These are phyloP conservation scores for Manis javanica DNA, from an alignment of 2,797 vertebrate species.

Conservation along the genomic window DNA sequence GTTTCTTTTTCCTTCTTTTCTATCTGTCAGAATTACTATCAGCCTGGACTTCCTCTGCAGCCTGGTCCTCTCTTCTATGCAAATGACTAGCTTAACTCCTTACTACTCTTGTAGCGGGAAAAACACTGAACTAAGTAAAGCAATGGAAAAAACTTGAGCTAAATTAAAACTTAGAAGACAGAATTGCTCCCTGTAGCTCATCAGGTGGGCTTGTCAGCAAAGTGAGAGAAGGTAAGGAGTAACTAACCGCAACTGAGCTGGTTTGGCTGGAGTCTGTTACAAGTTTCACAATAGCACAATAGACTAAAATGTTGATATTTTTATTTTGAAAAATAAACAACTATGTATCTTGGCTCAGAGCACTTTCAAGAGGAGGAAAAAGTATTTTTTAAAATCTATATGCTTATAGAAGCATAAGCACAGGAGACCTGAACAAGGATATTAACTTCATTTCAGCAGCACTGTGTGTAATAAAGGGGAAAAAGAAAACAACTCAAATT, in stretches of 20 bases:
- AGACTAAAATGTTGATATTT: neutral
- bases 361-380: neutral
- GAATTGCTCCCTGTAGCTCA: too few relatives aligned
- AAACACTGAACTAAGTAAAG: conserved; percentile 33
- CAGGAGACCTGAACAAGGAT: neutral
- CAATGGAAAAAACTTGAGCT: conserved; percentile 43
- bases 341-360: neutral
- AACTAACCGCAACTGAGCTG: neutral
- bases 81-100: conserved; percentile 20
- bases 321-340: conserved; percentile 32
- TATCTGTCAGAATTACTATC: neutral
- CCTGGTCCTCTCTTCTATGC: conserved; percentile 15
- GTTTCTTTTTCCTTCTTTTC: neutral
- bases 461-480: neutral
- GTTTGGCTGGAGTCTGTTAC: neutral
- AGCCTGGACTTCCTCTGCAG: neutral
- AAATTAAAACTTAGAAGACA: neutral
- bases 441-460: neutral
- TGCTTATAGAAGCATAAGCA: neutral
- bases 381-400: neutral
- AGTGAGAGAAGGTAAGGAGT: neutral
- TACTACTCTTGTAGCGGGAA: neutral
- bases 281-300: neutral
- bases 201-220: too few relatives aligned
- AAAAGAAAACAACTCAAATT: neutral